These are phyloP conservation scores for Bombus picipes DNA, from an alignment of 1,140 invertebrate genomes.

Conservation along the genomic window DNA sequence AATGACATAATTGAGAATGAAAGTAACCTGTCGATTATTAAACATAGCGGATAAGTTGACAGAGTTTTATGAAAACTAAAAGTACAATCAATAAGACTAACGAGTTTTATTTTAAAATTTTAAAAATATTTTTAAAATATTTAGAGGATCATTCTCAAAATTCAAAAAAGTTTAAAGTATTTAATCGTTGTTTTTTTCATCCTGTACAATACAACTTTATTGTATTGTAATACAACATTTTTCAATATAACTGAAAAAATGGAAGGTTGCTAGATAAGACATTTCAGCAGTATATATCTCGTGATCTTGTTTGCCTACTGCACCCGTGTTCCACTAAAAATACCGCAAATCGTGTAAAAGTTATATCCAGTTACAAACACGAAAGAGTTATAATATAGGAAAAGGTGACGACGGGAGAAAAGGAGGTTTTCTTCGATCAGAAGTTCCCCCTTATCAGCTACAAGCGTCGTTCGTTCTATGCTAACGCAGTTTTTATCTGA, in stretches of 20 bases:
- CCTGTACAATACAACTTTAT: no score
- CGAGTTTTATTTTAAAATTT: no score
- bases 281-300: not conserved
- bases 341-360: slow-evolving; percentile 33
- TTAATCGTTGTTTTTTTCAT: no score
- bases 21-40: no score
- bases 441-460: slow-evolving; percentile 29
- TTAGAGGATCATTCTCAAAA: no score
- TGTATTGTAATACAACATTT: no score
- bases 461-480: slow-evolving; percentile 5
- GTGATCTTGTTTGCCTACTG: not conserved
- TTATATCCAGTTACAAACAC: slow-evolving; percentile 25
- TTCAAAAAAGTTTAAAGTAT: no score
- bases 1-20: no score
- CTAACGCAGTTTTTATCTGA: not conserved
- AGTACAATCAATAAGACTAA: no score
- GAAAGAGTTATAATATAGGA: slow-evolving; percentile 37
- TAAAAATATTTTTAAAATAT: no score
- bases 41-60: no score
- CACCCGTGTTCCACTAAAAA: slow-evolving; percentile 13
- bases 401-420: slow-evolving; percentile 40
- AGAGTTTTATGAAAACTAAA: no score
- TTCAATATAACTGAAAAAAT: not conserved
- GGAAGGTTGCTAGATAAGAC: not conserved
- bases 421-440: slow-evolving; percentile 29